Percentiles rank a stretch among this genome's conserved stretches.
Conservation (phyloP, 1,140 invertebrate species). For the Pachyrhynchus sulphureomaculatus region DNA sequence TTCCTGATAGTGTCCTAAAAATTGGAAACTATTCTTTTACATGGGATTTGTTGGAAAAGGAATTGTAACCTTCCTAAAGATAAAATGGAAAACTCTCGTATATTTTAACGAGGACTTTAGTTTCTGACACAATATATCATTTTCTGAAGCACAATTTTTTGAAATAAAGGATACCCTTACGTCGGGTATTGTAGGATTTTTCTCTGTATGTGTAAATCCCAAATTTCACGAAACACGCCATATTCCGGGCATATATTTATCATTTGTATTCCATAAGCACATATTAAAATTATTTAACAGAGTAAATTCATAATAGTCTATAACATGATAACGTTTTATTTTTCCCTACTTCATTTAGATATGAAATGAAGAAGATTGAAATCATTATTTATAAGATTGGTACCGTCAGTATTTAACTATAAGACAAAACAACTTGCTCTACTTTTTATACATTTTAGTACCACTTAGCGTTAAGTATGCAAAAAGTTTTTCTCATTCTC, state of each 20-base stretch:
- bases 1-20: slow-evolving; percentile 30
- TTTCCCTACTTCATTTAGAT: too few relatives aligned
- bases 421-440: too few relatives aligned
- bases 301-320: too few relatives aligned
- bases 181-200: slow-evolving; percentile 10
- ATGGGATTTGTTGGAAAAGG: slow-evolving; percentile 30
- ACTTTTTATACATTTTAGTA: too few relatives aligned
- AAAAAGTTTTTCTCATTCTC: too few relatives aligned
- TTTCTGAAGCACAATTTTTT: slow-evolving; percentile 26
- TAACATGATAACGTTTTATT: too few relatives aligned
- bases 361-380: too few relatives aligned
- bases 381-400: too few relatives aligned
- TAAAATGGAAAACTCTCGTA: slow-evolving; percentile 35
- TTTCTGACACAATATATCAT: slow-evolving; percentile 32
- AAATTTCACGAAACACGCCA: background rate
- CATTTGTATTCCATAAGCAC: slow-evolving; percentile 8
- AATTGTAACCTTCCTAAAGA: slow-evolving; percentile 32
- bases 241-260: slow-evolving; percentile 1
- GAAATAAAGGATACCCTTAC: slow-evolving; percentile 25
- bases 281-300: slow-evolving; percentile 10
- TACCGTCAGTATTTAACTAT: too few relatives aligned
- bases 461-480: too few relatives aligned
- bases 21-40: slow-evolving; percentile 36
- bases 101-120: slow-evolving; percentile 35
- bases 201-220: slow-evolving; percentile 11